These are phyloP conservation scores for Bombus sibiricus DNA, from an alignment of 1,140 invertebrate species.

Conservation along the genomic window DNA sequence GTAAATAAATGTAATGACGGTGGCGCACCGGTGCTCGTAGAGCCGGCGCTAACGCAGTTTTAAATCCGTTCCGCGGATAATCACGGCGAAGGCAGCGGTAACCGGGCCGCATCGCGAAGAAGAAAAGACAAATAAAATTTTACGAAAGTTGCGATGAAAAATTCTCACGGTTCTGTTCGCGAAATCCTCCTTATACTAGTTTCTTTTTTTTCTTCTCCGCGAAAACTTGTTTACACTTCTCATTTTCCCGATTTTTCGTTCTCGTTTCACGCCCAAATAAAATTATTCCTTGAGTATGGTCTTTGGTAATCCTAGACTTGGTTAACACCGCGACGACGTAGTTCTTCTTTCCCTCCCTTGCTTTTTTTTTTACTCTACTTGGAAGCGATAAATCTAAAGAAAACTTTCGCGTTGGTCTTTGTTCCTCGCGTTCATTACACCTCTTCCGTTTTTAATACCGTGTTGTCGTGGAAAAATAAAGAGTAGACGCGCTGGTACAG, in stretches of 20 bases:
- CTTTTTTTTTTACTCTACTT: too few species aligned
- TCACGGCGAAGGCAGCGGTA: slow-evolving; percentile 41
- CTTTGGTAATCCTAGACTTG: neutral
- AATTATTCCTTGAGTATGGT: slow-evolving; percentile 27
- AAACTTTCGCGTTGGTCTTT: slow-evolving; percentile 32
- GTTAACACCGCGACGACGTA: slow-evolving; percentile 3
- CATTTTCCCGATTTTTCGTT: slow-evolving; percentile 58
- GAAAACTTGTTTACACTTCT: slow-evolving; percentile 52
- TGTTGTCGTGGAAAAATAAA: neutral
- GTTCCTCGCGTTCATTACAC: slow-evolving; percentile 24
- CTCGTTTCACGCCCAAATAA: slow-evolving; percentile 38
- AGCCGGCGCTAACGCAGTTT: slow-evolving; percentile 52
- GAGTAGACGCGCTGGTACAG: too few species aligned
- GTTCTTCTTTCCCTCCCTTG: neutral
- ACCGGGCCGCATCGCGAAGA: slow-evolving; percentile 25
- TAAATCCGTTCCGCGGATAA: slow-evolving; percentile 65
- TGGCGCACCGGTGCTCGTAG: slow-evolving; percentile 34
- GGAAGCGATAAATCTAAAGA: slow-evolving; percentile 34
- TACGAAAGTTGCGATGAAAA: slow-evolving; percentile 51
- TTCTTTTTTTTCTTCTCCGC: neutral
- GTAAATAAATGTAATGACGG: slow-evolving; percentile 54
- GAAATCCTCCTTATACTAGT: slow-evolving; percentile 42
- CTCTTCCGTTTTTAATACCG: neutral
- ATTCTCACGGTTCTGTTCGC: slow-evolving; percentile 53
- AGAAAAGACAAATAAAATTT: slow-evolving; percentile 48